A percentile compares a stretch with the other conserved stretches of the same genome.
These are phyloP conservation scores for Parazoanthus swiftii DNA, from an alignment of 92 coral and sea anemone species.

Conservation along the genomic window DNA sequence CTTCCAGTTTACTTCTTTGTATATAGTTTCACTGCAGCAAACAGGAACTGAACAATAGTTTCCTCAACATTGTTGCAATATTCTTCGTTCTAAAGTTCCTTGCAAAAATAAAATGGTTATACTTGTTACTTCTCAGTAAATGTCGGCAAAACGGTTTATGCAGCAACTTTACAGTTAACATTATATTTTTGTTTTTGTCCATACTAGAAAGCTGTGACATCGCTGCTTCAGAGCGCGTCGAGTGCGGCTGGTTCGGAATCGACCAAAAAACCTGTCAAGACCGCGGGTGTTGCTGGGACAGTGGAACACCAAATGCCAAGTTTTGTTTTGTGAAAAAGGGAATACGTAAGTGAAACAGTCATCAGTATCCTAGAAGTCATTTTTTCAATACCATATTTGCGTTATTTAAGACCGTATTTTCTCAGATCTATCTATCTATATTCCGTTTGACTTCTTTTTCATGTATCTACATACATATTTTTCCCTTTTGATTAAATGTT, in stretches of 20 bases:
- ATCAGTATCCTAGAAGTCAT: too few relatives aligned
- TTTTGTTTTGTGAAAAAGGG: constrained; percentile 39
- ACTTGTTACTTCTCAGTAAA: too few relatives aligned
- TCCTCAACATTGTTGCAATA: not conserved
- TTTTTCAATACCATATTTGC: not conserved
- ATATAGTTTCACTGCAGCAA: not conserved
- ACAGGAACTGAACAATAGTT: too few relatives aligned
- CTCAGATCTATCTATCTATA: too few relatives aligned
- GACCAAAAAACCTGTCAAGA: constrained; percentile 13
- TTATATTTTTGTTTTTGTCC: not conserved
- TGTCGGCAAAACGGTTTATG: not conserved
- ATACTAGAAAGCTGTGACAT: constrained; percentile 6
- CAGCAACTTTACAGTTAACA: not conserved
- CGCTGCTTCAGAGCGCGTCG: constrained; percentile 28
- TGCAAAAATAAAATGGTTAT: not conserved
- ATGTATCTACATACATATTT: too few relatives aligned
- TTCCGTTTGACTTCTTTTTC: too few relatives aligned
- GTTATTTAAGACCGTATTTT: too few relatives aligned
- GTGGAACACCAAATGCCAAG: constrained; percentile 9
- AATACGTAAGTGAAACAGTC: constrained; percentile 18
- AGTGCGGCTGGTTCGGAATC: constrained; percentile 40
- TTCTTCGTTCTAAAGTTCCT: not conserved
- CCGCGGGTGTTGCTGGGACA: constrained; percentile 40
- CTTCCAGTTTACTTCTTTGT: too few relatives aligned
- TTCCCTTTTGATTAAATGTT: too few relatives aligned